Conservation (phyloP, 2,113 vertebrate genomes). For the Lethenteron camtschaticum region DNA sequence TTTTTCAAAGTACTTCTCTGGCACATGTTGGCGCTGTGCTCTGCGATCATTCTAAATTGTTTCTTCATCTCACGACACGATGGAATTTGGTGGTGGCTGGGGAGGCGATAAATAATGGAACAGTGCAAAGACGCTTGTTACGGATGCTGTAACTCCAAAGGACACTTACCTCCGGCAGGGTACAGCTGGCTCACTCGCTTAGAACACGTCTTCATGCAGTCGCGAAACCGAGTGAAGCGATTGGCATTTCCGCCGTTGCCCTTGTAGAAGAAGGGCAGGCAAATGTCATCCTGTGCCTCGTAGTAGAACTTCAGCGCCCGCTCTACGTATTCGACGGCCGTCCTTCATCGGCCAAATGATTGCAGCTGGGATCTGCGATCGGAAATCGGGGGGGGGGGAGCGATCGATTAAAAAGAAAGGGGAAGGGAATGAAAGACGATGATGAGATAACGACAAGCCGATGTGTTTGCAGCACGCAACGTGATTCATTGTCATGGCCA, state of each 20-base stretch:
- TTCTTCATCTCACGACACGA: no score
- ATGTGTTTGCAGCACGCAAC: no score
- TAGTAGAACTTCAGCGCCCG: conserved; percentile 11
- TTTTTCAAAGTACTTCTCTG: no score
- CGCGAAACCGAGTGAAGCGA: conserved; percentile 20
- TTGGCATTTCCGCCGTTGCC: conserved; percentile 26
- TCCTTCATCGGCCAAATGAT: conserved; percentile 7
- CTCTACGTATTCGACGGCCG: conserved; percentile 9
- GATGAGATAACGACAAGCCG: conserved; percentile 43
- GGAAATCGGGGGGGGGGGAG: neutral
- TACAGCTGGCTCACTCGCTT: conserved; percentile 11
- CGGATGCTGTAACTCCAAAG: conserved; percentile 3
- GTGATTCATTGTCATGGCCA: no score
- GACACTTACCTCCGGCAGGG: conserved; percentile 18
- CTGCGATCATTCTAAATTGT: no score
- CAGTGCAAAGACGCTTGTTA: no score
- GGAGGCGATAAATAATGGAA: no score
- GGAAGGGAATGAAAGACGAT: neutral
- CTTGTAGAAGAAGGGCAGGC: conserved; percentile 19
- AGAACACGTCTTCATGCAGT: conserved; percentile 26
- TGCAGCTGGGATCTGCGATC: conserved; percentile 13
- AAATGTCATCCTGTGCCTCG: conserved; percentile 12
- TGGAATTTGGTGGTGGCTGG: no score
- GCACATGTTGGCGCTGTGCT: no score
- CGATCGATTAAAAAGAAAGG: neutral